A percentile compares a stretch with the other conserved stretches of the same genome.
phyloP scores from a whole-genome alignment of 1,140 invertebrate genomes.

The Eriocheir sinensis region DNA sequence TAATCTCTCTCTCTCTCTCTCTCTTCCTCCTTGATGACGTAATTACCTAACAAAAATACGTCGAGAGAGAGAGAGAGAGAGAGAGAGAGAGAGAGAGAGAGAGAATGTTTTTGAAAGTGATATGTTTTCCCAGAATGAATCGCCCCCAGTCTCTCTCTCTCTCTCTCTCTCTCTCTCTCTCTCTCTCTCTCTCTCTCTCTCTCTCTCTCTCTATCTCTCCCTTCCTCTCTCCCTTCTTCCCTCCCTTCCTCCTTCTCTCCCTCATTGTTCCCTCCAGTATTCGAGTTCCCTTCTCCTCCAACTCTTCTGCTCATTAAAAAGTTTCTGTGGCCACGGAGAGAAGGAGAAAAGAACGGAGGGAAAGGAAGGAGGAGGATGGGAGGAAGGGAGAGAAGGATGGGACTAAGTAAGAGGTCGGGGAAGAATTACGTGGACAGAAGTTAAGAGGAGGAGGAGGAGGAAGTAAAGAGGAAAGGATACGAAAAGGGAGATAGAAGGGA shows the following conservation, averaged over 20 bases:
- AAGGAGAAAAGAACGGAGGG: not conserved
- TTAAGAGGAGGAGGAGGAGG: not conserved
- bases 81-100: not conserved
- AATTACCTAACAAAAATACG: too few species aligned
- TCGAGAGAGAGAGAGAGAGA: not conserved
- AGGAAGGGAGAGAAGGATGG: slow-evolving; percentile 20
- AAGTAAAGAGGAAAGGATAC: not conserved
- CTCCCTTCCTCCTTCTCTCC: not conserved
- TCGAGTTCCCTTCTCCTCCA: not conserved
- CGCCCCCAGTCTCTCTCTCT: not conserved
- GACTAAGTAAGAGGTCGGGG: not conserved
- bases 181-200: not conserved
- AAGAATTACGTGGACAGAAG: not conserved
- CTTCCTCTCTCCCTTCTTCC: not conserved
- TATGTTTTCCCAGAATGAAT: not conserved
- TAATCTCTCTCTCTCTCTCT: too few species aligned
- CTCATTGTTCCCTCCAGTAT: not conserved
- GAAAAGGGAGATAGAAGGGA: not conserved
- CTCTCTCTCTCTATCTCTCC: not conserved
- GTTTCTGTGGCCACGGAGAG: slow-evolving; percentile 32
- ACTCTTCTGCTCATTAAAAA: slow-evolving; percentile 3
- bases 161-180: not conserved
- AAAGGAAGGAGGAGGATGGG: not conserved
- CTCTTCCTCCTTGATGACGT: too few species aligned
- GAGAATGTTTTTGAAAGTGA: too few species aligned